Evolutionary conservation across 92 coral and sea anemone species (phyloP), one percentile per base, ranked within the genome.

Genomic region (Heliopora coerulea): DNA sequence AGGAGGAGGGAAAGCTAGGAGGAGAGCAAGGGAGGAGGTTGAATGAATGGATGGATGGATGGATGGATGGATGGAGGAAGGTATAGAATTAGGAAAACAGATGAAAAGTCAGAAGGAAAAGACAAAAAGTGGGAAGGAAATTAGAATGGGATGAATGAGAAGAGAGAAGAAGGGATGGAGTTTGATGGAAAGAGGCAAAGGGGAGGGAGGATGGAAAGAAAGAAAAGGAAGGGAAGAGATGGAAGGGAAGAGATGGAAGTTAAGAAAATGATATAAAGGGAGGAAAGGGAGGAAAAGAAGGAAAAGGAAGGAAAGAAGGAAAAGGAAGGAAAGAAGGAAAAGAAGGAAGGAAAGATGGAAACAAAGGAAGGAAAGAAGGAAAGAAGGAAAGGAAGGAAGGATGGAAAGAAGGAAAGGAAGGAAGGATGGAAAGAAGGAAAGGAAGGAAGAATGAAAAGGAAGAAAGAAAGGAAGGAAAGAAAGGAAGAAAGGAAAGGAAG

Each of bases 281-380:
- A 35, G 35, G 17, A 12, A 6, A 64, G 6, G 46, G 23, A 64
- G 27, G 15, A 35, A 4, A 2, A 34, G 28, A 1, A 35, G 27
- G 27, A 52, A 6, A 32, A 66, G 18, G 6, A 12, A 41, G 58
- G 2, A 12, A 49, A 11, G 1, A 50, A 49, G 29, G 13, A 6
- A 46, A 26, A 5, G 15, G 0, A 30, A 33, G n/a, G 3, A 52
- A 18, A 11, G 27, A 31, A 3, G 10, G 26, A 32, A n/a, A 5
- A 3, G 61, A 23, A 56, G 8, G 3, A 15, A 23, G 23, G 33
- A 56, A 8, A 13, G 61, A 23, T 3, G 23, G 61, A 75, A 86
- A 91, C 25, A 91, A 88, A 13, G 88, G 85, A 59, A 88, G 92
- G 46, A 90, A 56, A 91, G 92, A 90, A 91, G 88, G 68, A 62